phyloP scores from a whole-genome alignment of 2,113 vertebrate species.

The Phalacrocorax pelagicus region DNA sequence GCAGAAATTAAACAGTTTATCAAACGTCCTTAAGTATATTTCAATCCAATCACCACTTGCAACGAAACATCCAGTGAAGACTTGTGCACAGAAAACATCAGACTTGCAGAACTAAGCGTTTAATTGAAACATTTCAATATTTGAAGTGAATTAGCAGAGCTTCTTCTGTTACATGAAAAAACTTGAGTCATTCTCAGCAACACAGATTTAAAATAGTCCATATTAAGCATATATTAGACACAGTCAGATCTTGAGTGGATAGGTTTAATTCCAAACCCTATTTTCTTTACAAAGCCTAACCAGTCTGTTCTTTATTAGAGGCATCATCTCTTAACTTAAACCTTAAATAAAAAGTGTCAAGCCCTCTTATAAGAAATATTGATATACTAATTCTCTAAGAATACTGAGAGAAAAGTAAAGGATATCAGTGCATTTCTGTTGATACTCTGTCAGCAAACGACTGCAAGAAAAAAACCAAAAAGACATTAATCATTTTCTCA shows the following conservation, averaged over 20 bases:
- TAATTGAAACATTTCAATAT: neutral
- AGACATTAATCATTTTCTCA: neutral
- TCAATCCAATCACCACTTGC: neutral
- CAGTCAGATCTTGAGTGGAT: neutral
- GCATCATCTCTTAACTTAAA: neutral
- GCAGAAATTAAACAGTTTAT: slow-evolving; percentile 32
- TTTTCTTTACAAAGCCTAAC: neutral
- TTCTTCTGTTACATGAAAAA: neutral
- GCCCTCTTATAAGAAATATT: neutral
- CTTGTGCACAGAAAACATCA: neutral
- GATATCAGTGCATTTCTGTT: slow-evolving; percentile 92
- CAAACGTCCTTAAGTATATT: neutral
- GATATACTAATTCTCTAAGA: neutral
- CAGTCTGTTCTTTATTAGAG: neutral
- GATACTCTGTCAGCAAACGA: slow-evolving; percentile 82
- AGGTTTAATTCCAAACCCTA: neutral
- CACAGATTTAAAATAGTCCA: neutral
- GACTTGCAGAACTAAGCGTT: too few species aligned
- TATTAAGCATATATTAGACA: neutral
- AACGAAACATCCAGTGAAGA: neutral
- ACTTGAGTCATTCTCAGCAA: neutral
- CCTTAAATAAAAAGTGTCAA: neutral
- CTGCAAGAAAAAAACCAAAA: slow-evolving; percentile 65
- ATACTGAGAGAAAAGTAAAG: slow-evolving; percentile 65
- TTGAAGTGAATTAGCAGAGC: neutral